Evolutionary conservation across 2,888 invertebrate species (phyloP).

Genomic region (Lordiphosa andalusiaca): DNA sequence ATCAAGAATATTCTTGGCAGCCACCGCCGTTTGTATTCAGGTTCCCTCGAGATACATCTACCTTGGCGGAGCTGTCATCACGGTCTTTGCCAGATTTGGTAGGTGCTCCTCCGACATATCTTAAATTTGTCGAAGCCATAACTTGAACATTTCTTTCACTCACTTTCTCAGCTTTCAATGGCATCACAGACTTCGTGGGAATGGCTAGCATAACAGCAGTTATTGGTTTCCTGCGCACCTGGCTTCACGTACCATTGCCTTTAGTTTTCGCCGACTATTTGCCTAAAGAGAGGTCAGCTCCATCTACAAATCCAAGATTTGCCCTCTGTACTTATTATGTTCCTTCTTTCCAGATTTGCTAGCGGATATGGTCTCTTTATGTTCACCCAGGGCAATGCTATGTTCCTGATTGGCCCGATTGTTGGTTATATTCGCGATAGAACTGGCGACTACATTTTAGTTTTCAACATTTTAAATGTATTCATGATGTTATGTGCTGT

Average conservation of each 20-base stretch:
- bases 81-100: slow-evolving; percentile 87
- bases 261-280: slow-evolving; percentile 86
- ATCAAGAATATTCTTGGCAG: slow-evolving; percentile 84
- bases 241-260: slow-evolving; percentile 86
- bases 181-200: slow-evolving; percentile 81
- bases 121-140: neutral
- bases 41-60: slow-evolving; percentile 85
- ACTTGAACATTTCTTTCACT: neutral
- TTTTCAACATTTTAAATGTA: slow-evolving; percentile 85
- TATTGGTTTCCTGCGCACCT: slow-evolving; percentile 86
- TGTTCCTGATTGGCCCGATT: slow-evolving; percentile 85
- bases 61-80: slow-evolving; percentile 84
- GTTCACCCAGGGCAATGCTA: slow-evolving; percentile 85
- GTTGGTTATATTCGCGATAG: slow-evolving; percentile 84
- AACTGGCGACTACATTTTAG: slow-evolving; percentile 85
- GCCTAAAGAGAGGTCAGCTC: slow-evolving; percentile 82
- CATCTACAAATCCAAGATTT: neutral
- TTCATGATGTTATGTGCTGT: slow-evolving; percentile 85
- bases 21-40: slow-evolving; percentile 83
- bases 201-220: slow-evolving; percentile 83
- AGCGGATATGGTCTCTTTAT: slow-evolving; percentile 88
- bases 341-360: slow-evolving; percentile 82
- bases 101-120: slow-evolving; percentile 59
- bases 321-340: neutral
- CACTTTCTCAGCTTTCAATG: slow-evolving; percentile 81